Evolutionary conservation across 1,140 invertebrate species (phyloP), one percentile per base, ranked within the genome.

Genomic region (Cherax quadricarinatus): DNA sequence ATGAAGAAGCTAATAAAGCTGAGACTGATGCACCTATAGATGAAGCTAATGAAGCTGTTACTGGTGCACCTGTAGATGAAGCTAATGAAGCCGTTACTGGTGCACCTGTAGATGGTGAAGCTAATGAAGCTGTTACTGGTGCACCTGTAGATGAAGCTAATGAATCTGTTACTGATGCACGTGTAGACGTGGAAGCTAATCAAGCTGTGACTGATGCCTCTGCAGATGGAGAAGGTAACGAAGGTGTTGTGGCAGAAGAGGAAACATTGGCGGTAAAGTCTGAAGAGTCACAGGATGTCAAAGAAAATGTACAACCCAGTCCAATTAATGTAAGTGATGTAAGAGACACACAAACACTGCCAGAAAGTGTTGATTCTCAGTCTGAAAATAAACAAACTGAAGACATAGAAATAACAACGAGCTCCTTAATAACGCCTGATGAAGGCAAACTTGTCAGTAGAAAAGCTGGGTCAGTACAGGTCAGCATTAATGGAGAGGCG

Each of bases 401-500:
- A 57, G 80, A 41, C 78, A 9, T 30, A 30, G 78, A 48, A 49
- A 49, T 24, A 57, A 57, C 82, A 62, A 21, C 53, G 1, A 41
- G 30, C 30, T 41, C 30, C 30, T 41, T 41, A 41, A 41, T 41
- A 41, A 41, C 30, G 30, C 30, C 30, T 41, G 30, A 41, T 0
- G 30, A 41, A 41, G 30, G 2, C 2, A 41, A 41, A 41, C 30
- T 41, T 41, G 30, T 24, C 83, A 48, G 24, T 30, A 49, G n/a
- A n/a, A 14, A 24, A 1, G 24, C 62, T 18, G 70, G 57, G 4
- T 9, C 60, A 48, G 30, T 85, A 24, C 24, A 70, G 24, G 70
- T 85, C 62, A 85, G 83, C 83, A 53, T 85, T 9, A 85, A 85
- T 62, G 83, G 83, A 1, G 49, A 85, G 18, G n/a, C 57, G 7